Evolutionary conservation across 2,888 invertebrate genomes (phyloP), one percentile per base, ranked within the genome.

Genomic region (Lamellibrachia columna): DNA sequence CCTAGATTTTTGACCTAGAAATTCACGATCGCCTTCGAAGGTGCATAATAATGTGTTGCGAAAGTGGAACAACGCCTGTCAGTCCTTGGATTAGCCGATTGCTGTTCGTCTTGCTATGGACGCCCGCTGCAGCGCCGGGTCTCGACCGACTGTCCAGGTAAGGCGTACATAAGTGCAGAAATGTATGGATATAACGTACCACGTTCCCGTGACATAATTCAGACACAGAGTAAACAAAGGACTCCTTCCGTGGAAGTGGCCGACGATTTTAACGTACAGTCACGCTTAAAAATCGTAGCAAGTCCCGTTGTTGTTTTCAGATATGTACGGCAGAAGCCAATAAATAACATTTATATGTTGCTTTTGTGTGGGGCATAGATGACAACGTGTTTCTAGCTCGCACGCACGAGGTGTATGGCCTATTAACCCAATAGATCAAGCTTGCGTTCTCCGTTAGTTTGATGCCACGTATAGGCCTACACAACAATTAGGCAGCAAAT

Each of bases 1-100:
- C 75, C 75, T 75, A 75, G 75, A 75, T 75, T 75, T 75, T 75
- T 75, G 75, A 75, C 75, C 75, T 75, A 75, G 75, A 75, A 75
- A 75, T 75, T 75, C 75, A 75, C 75, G 75, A 75, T 75, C 22
- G 75, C 75, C 22, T 75, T 22, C 75, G 75, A 75, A 75, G 75
- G 75, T 75, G 75, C 75, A 75, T 75, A 22, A 22, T 75, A 75
- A 75, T 75, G 75, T 75, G 75, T 75, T 6, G 75, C 22, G 22
- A 75, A 75, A 22, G 15, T 75, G 75, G 75, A 75, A 75, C 75
- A 75, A 75, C 75, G 75, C 75, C 75, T 75, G 75, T 75, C 75
- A 22, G 15, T 22, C 22, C 75, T 75, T 75, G 75, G 75, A 75
- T 75, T 75, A 75, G 4, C 75, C 15, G 75, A 22, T 75, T 75